Percentiles rank a stretch among this genome's conserved stretches.
phyloP scores from a whole-genome alignment of 2,888 invertebrate species.

The Ypsolopha scabrella region DNA sequence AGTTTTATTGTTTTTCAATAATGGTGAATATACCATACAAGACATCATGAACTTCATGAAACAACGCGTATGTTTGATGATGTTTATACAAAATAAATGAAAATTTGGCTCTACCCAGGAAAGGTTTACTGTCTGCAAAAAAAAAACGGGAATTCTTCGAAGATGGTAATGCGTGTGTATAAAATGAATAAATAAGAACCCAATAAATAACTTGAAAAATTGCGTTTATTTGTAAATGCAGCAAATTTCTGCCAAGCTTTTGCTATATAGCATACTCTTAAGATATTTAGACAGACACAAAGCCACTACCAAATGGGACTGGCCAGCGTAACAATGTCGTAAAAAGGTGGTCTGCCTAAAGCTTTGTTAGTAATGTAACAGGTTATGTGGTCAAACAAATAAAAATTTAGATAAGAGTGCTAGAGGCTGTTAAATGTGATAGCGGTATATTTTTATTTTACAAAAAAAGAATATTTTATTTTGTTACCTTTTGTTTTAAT shows the following conservation, averaged over 20 bases:
- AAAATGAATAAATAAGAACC: background rate
- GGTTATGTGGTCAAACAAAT: constrained; percentile 38
- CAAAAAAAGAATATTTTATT: background rate
- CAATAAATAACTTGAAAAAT: background rate
- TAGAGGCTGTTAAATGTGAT: constrained; percentile 27
- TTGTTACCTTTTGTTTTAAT: background rate
- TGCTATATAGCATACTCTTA: constrained; percentile 1
- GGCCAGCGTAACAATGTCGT: constrained; percentile 37
- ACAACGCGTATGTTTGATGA: too few species aligned
- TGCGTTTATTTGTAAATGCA: background rate
- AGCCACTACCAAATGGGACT: constrained; percentile 51
- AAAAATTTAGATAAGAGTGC: constrained; percentile 47
- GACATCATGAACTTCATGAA: too few species aligned
- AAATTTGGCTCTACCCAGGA: too few species aligned
- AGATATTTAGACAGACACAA: constrained; percentile 37
- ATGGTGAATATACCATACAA: too few species aligned
- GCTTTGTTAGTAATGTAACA: constrained; percentile 60
- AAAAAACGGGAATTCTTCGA: background rate
- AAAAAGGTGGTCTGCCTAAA: constrained; percentile 55
- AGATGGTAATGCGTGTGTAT: background rate
- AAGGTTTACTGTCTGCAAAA: too few species aligned
- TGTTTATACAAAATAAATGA: too few species aligned
- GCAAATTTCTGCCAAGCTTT: too few species aligned
- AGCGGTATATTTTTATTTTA: background rate
- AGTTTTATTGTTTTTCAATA: too few species aligned